Base-by-base conservation (phyloP, 2,113 vertebrate genomes). In the Prunella himalayana region DNA sequence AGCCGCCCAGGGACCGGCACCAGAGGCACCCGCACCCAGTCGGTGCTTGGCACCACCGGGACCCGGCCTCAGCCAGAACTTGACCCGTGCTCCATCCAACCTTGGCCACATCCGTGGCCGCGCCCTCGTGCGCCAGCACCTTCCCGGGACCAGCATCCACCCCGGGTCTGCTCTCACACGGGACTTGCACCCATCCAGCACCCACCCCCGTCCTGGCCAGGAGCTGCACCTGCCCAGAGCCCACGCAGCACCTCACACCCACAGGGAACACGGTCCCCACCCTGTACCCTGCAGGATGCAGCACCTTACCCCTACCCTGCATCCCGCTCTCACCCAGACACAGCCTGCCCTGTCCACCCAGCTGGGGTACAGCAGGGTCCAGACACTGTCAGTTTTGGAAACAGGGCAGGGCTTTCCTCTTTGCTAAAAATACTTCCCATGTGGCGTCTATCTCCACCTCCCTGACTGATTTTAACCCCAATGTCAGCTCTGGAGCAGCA, bases 401-500 rank as follows among this genome's bases (percentile, higher is more conserved):
- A 73, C 10, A 33, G 35, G 18, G 31, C 17, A 63, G 22, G 35
- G 11, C 7, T 81, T 72, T 88, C 39, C 37, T 50, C 37, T 75
- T 47, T 6, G 2, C 44, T 66, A 28, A 77, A 60, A 65, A 22
- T 16, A 56, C 15, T 39, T 39, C 15, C 8, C 27, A 6, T 13
- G 10, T 23, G 15, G 41, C 30, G 25, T 70, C 42, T 20, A 24
- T 16, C 44, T 19, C 9, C 23, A 6, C 7, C 10, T 20, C 50
- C n/a, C 11, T 9, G 27, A 10, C 33, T 0, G 0, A 20, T 45
- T 78, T 49, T 41, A 69, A 60, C 18, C 13, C 2, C 41, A 42
- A 11, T 33, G 47, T 17, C 63, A 49, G 28, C 41, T 37, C 56
- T 20, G 3, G 27, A 65, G 35, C 66, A 53, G 65, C 77, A 51